Evolutionary conservation across 1,140 invertebrate genomes (phyloP), one percentile per base, ranked within the genome.

Genomic region (Neomicropteryx cornuta): DNA sequence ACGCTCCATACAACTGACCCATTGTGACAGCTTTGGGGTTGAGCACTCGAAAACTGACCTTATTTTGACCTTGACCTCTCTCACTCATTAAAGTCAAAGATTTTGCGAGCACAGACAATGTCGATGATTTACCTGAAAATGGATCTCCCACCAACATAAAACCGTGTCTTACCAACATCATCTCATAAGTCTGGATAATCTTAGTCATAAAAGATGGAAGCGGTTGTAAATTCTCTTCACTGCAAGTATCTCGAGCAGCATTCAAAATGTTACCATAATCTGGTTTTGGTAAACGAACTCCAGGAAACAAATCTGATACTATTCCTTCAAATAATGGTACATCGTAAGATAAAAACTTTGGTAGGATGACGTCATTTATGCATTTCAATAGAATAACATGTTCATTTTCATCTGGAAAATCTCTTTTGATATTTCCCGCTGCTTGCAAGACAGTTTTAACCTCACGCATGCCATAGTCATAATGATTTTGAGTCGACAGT

Each of bases 121-220:
- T 72, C 18, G 75, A 71, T 0, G 77, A 75, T 58, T 86, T 86
- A 14, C 81, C 81, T 11, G 81, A 75, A 38, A 81, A 81, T 1
- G 87, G 83, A 5, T 83, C 79, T 13, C 88, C 87, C n/a, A 90
- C 84, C 19, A 89, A 67, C 84, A 91, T 90, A 21, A 90, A 85
- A 22, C 87, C 87, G 66, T 88, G 86, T 29, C 87, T 68, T 1
- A 89, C 85, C 50, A 79, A 75, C 80, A 91, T 83, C 39, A 85
- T 90, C 58, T 91, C 86, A 50, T 87, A 83, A 2, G 88, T 65
- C 58, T 85, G 81, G 30, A 83, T 75, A n/a, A 76, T 75, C 68
- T 91, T 90, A 30, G 71, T 58, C 16, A 85, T 65, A 28, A 71
- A 70, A 18, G 71, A 72, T 1, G 62, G 42, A 41, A 73, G 72